Conservation (phyloP, 30 jellyfish, hydroid and myxozoan species). For the Clytia hemisphaerica region DNA sequence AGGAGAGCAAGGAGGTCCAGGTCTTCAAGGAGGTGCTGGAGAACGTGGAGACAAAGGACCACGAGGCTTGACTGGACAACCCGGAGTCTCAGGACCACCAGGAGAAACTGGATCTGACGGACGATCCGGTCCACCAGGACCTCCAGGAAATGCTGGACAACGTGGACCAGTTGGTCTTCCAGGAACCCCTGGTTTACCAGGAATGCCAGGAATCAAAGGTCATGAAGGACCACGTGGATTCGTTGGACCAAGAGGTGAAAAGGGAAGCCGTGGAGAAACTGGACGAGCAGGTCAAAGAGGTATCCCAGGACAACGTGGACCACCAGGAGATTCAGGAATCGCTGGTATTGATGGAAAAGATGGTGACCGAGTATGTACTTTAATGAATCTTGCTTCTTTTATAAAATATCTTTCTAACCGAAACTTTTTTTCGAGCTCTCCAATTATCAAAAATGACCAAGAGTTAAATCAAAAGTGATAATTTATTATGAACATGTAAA, state of each 20-base stretch:
- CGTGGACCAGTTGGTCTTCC: constrained; percentile 21
- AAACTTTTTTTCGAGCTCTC: too few species aligned
- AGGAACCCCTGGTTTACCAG: constrained; percentile 34
- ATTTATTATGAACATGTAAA: too few species aligned
- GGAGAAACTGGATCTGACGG: constrained; percentile 38
- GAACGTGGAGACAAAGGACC: constrained; percentile 32
- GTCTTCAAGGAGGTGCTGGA: constrained; percentile 26
- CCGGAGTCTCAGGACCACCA: constrained; percentile 37
- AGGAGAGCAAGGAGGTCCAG: constrained; percentile 44
- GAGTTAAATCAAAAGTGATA: too few species aligned
- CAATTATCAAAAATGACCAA: too few species aligned
- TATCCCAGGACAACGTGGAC: constrained; percentile 73
- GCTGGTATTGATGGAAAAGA: constrained; percentile 63
- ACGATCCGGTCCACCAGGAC: constrained; percentile 39
- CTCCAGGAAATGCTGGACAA: constrained; percentile 31
- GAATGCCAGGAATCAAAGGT: constrained; percentile 40
- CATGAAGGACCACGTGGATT: constrained; percentile 30
- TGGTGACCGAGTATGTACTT: constrained; percentile 36
- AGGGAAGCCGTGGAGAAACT: constrained; percentile 35
- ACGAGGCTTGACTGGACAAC: constrained; percentile 32
- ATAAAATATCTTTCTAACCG: too few species aligned
- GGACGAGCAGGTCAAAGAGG: constrained; percentile 37
- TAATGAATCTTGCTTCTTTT: too few species aligned
- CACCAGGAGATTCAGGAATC: constrained; percentile 77
- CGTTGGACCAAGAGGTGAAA: constrained; percentile 11